Percentiles rank a stretch among this genome's conserved stretches.
phyloP scores from a whole-genome alignment of 2,888 invertebrate species.

The Ptilodon capucinus region DNA sequence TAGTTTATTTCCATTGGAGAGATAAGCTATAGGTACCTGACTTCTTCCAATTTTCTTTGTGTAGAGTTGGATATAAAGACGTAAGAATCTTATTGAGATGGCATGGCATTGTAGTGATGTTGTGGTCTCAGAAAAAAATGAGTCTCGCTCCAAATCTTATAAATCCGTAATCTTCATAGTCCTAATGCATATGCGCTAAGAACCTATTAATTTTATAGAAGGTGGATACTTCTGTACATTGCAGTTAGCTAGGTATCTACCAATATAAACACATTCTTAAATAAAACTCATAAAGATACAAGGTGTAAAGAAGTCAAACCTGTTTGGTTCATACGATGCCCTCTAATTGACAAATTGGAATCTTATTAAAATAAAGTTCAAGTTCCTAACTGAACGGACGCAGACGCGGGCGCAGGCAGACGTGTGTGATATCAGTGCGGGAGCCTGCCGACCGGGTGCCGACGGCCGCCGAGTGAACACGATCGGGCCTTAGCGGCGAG shows the following conservation, averaged over 20 bases:
- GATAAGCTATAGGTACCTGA: no score
- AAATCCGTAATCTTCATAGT: no score
- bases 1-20: no score
- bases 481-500: slow-evolving; percentile 60
- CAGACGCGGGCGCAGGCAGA: slow-evolving; percentile 56
- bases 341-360: slow-evolving; percentile 88
- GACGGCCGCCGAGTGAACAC: slow-evolving; percentile 67
- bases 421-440: slow-evolving; percentile 60
- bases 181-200: slow-evolving; percentile 13
- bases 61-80: no score
- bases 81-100: no score
- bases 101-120: no score
- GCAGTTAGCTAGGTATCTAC: slow-evolving; percentile 46
- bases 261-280: slow-evolving; percentile 57
- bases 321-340: slow-evolving; percentile 76
- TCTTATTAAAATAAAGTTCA: slow-evolving; percentile 85
- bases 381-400: slow-evolving; percentile 69
- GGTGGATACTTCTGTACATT: no score
- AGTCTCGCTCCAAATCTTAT: no score
- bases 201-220: no score
- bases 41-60: no score
- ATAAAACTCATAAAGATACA: slow-evolving; percentile 62
- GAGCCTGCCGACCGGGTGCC: slow-evolving; percentile 68
- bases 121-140: no score
- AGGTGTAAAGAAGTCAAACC: slow-evolving; percentile 78